Evolutionary conservation across 2,113 vertebrate genomes (phyloP), one percentile per base, ranked within the genome.

Genomic region (Chrysochloris asiatica): DNA sequence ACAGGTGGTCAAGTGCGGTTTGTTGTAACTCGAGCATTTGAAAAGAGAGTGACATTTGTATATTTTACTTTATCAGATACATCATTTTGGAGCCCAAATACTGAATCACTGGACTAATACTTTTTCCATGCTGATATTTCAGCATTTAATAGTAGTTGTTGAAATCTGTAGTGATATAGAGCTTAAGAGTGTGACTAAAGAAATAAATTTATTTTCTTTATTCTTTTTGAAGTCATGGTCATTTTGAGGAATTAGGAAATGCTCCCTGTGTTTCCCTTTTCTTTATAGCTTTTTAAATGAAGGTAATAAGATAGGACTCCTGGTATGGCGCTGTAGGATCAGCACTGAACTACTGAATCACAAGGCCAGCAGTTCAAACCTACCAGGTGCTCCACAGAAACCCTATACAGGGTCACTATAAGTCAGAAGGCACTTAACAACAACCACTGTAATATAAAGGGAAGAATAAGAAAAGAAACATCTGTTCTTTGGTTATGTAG

Each of bases 271-370:
- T 79, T 85, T 91, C 47, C 82, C 91, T 93, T 47, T 48, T 87
- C 52, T 82, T 59, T n/a, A 16, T 92, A n/a, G 45, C n/a, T 75
- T 94, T 93, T 72, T 38, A 86, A 73, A n/a, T 73, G n/a, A 83
- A 83, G 45, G 21, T 26, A 83, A 71, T n/a, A n/a, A n/a, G n/a
- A n/a, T n/a, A n/a, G n/a, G n/a, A n/a, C n/a, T n/a, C n/a, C n/a
- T n/a, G n/a, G n/a, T n/a, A n/a, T n/a, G n/a, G n/a, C n/a, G n/a
- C n/a, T n/a, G n/a, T n/a, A n/a, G n/a, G n/a, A n/a, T n/a, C n/a
- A n/a, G n/a, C n/a, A n/a, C n/a, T n/a, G n/a, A n/a, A n/a, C n/a
- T n/a, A n/a, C n/a, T n/a, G n/a, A n/a, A n/a, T n/a, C n/a, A n/a
- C n/a, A n/a, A n/a, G n/a, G n/a, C n/a, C n/a, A n/a, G n/a, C n/a